Evolutionary conservation across 1,140 invertebrate species (phyloP), one percentile per base, ranked within the genome.

Genomic region (Brachionus calyciflorus): DNA sequence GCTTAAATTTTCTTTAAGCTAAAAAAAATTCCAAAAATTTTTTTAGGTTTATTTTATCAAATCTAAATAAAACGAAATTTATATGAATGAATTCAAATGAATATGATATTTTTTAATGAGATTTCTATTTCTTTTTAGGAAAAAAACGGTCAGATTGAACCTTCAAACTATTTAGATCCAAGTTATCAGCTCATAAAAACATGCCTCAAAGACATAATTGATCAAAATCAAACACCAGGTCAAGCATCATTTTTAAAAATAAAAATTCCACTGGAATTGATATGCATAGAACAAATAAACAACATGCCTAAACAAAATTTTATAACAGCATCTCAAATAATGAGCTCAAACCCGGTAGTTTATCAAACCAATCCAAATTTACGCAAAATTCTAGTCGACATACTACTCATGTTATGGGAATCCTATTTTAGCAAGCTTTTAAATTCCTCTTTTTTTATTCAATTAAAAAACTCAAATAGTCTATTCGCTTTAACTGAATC

Each of bases 401-500:
- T 65, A 12, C 37, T 65, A 6, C 5, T 65, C 12, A 65, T 65
- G 60, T 41, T 65, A 44, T 65, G 60, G 60, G 60, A 65, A 24
- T 44, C 60, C 4, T 65, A 65, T 65, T 65, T 65, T 65, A 30
- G 37, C 14, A 65, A 65, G 24, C 37, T 44, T 3, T 44, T 65
- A 44, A 65, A 65, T n/a, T 65, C 60, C 6, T 65, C 40, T 10
- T 65, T 65, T 65, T 65, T 44, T 26, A n/a, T 65, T 37, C 60
- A 65, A 44, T 30, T 17, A 2, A 60, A 33, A 33, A 9, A 9
- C n/a, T 30, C 55, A 28, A 60, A 21, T 19, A 37, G 24, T 28
- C 26, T 60, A 19, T 65, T 44, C n/a, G 7, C 10, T 1, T 44
- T 65, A 12, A 65, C 14, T 17, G 33, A 41, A n/a, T 44, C 19